Evolutionary conservation across 2,113 vertebrate species (phyloP).

Genomic region (Prionailurus viverrinus): DNA sequence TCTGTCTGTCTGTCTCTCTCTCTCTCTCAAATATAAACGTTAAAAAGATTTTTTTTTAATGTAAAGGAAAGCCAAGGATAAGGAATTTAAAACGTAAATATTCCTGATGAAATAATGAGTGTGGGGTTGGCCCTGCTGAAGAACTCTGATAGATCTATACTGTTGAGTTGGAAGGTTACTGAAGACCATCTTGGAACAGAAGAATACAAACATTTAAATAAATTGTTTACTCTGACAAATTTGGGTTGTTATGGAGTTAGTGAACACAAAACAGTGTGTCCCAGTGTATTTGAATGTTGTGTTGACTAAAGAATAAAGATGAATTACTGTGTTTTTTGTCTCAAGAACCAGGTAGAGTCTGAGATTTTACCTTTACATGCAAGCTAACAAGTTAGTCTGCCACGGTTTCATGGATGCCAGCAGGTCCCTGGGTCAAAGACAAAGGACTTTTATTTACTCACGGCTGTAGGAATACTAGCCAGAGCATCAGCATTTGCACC

Average conservation of each 20-base stretch:
- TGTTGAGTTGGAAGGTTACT: background rate
- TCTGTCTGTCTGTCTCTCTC: too few relatives aligned
- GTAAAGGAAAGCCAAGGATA: background rate
- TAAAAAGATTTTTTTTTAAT: too few relatives aligned
- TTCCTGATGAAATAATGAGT: slow-evolving; percentile 4
- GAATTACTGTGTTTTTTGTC: background rate
- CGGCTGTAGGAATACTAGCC: background rate
- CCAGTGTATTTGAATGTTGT: background rate
- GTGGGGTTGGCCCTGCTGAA: background rate
- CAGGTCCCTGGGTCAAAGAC: background rate
- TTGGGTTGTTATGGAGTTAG: background rate
- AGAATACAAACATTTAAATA: slow-evolving; percentile 1
- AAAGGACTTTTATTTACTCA: background rate
- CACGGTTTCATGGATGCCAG: background rate
- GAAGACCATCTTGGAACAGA: background rate
- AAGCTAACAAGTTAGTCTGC: background rate
- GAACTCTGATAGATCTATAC: background rate
- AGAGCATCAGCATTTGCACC: background rate
- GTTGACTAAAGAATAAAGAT: slow-evolving; percentile 1
- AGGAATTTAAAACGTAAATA: slow-evolving; percentile 2
- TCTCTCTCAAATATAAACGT: too few relatives aligned
- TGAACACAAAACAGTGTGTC: background rate
- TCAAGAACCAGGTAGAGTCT: background rate
- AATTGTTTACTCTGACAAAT: background rate
- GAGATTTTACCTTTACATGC: background rate